Conservation (phyloP, 2,888 invertebrate species). For the Buathra laborator region DNA sequence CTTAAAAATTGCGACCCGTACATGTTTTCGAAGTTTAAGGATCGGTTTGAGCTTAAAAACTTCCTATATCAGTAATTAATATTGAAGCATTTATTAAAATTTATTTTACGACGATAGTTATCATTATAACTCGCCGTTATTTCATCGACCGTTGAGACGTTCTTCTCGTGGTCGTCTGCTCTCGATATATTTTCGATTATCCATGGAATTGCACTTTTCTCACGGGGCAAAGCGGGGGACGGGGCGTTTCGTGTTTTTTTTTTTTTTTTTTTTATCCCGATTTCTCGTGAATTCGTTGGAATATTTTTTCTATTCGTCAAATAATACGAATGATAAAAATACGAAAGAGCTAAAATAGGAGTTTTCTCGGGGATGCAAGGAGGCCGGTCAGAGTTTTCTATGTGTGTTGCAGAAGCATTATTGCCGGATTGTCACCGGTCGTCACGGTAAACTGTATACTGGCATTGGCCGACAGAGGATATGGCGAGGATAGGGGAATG, state of each 20-base stretch:
- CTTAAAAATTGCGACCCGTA: no score
- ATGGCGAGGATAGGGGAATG: slow-evolving; percentile 91
- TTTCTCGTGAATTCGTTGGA: no score
- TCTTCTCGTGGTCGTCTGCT: slow-evolving; percentile 71
- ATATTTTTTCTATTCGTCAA: no score
- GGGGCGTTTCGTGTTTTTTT: neutral
- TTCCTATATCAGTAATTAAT: no score
- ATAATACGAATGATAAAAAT: neutral
- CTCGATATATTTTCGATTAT: slow-evolving; percentile 76
- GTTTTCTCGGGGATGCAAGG: neutral
- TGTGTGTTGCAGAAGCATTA: slow-evolving; percentile 75
- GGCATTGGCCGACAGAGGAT: slow-evolving; percentile 86
- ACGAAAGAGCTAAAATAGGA: neutral
- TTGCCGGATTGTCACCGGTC: slow-evolving; percentile 82
- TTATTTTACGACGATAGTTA: no score
- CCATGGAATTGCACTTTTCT: slow-evolving; percentile 82
- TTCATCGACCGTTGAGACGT: slow-evolving; percentile 79
- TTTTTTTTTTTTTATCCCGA: neutral
- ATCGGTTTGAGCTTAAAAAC: no score
- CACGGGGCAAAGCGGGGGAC: slow-evolving; percentile 75
- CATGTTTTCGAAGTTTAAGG: no score
- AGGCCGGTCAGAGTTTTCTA: neutral
- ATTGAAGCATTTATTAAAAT: no score
- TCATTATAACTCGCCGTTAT: slow-evolving; percentile 74
- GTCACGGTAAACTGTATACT: slow-evolving; percentile 81